Conservation (phyloP, 2,797 vertebrate species). For the Mormyrops boulengeri region DNA sequence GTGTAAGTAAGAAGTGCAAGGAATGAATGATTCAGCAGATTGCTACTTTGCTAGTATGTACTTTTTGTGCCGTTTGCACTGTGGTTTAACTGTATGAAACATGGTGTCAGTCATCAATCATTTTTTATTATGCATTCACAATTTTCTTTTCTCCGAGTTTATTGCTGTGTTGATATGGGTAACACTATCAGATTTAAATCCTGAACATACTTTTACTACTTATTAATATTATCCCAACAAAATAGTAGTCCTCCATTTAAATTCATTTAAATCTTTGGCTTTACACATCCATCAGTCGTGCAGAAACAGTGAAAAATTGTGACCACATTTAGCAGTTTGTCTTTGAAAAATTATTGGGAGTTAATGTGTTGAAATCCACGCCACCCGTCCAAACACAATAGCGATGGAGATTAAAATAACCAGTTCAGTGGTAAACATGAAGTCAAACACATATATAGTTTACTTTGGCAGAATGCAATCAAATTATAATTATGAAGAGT, state of each 20-base stretch:
- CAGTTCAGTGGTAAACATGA: background rate
- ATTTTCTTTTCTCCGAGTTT: background rate
- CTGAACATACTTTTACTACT: background rate
- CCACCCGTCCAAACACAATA: background rate
- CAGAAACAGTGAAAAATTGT: background rate
- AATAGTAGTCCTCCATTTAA: background rate
- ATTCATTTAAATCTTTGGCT: background rate
- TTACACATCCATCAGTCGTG: background rate
- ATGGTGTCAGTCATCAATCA: background rate
- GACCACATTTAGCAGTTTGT: background rate
- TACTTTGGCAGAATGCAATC: background rate
- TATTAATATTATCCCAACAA: background rate
- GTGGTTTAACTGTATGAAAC: background rate
- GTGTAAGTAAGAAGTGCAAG: background rate
- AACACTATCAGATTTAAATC: background rate
- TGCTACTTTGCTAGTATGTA: constrained; percentile 1
- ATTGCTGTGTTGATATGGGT: background rate
- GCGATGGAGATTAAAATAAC: background rate
- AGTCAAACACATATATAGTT: background rate
- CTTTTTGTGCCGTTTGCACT: background rate
- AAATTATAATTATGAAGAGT: background rate
- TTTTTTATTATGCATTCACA: background rate
- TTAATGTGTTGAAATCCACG: background rate
- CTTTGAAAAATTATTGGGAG: background rate
- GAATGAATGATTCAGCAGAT: background rate